A percentile compares a stretch with the other conserved stretches of the same genome.
Evolutionary conservation across 1,140 invertebrate species (phyloP).

Genomic region (Drosophila insularis): DNA sequence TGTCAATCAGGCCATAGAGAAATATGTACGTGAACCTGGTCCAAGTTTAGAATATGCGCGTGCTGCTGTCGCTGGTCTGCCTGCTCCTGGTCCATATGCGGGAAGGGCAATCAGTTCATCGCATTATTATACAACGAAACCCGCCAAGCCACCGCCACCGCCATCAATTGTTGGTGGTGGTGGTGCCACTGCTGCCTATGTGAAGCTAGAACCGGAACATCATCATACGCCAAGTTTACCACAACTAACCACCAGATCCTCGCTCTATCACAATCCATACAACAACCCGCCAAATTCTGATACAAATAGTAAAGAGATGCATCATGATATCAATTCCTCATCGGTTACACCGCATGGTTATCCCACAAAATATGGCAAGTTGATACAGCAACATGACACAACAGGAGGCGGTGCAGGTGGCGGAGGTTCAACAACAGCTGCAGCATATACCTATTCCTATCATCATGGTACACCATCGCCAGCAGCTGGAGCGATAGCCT

Average conservation of each 20-base stretch:
- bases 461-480: conserved; percentile 68
- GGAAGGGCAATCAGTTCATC: conserved; percentile 1
- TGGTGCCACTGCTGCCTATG: conserved; percentile 26
- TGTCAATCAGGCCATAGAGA: conserved; percentile 69
- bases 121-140: background rate
- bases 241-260: conserved; percentile 43
- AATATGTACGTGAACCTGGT: conserved; percentile 60
- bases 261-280: conserved; percentile 74
- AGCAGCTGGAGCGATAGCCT: conserved; percentile 63
- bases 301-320: conserved; percentile 24
- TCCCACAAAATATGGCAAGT: conserved; percentile 70
- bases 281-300: conserved; percentile 40
- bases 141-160: background rate
- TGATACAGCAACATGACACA: conserved; percentile 47
- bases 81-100: background rate
- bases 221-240: conserved; percentile 27
- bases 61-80: background rate
- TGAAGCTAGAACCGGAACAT: conserved; percentile 51
- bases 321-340: conserved; percentile 37
- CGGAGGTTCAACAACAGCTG: conserved; percentile 22
- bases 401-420: background rate
- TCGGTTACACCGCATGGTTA: conserved; percentile 48
- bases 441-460: conserved; percentile 35
- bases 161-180: background rate
- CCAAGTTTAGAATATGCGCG: conserved; percentile 53